A percentile compares a stretch with the other conserved stretches of the same genome.
Evolutionary conservation across 2,888 invertebrate genomes (phyloP).

Genomic region (Galeopsomyia nigrocyanea): DNA sequence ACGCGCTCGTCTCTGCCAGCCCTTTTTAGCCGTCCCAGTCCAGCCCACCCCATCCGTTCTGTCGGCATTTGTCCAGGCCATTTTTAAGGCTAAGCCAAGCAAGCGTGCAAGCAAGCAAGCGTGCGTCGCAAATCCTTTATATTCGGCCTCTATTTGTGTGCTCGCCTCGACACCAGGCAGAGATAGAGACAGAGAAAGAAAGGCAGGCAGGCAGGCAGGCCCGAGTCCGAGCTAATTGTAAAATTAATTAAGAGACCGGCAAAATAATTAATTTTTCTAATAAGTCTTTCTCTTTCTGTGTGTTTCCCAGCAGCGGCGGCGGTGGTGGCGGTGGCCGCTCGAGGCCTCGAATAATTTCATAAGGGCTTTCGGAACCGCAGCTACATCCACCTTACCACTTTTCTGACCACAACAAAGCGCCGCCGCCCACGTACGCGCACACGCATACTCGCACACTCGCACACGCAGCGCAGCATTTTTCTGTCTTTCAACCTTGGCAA

Average conservation of each 20-base stretch:
- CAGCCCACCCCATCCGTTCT: not conserved
- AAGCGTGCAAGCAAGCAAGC: not conserved
- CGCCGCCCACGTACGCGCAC: slow-evolving; percentile 6
- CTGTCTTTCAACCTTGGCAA: not conserved
- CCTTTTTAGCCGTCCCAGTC: not conserved
- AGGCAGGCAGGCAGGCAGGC: slow-evolving; percentile 14
- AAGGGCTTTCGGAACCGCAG: slow-evolving; percentile 62
- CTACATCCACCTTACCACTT: slow-evolving; percentile 62
- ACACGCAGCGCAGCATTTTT: slow-evolving; percentile 24
- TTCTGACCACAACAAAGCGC: slow-evolving; percentile 65
- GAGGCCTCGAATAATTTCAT: slow-evolving; percentile 66
- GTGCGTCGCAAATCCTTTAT: slow-evolving; percentile 39
- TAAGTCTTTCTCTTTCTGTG: slow-evolving; percentile 65
- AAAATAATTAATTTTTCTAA: slow-evolving; percentile 69
- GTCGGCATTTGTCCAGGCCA: slow-evolving; percentile 29
- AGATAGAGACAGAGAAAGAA: not conserved
- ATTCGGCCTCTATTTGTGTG: slow-evolving; percentile 36
- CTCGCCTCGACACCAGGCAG: slow-evolving; percentile 25
- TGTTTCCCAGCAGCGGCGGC: slow-evolving; percentile 54
- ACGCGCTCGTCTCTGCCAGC: slow-evolving; percentile 19
- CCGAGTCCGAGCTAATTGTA: slow-evolving; percentile 60
- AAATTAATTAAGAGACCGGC: slow-evolving; percentile 68
- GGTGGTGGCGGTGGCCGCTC: slow-evolving; percentile 38
- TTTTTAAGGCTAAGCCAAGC: slow-evolving; percentile 25
- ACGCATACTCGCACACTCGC: too few relatives aligned